Base-by-base conservation (phyloP, 2,113 vertebrate species). In the Glaucomys volans region DNA sequence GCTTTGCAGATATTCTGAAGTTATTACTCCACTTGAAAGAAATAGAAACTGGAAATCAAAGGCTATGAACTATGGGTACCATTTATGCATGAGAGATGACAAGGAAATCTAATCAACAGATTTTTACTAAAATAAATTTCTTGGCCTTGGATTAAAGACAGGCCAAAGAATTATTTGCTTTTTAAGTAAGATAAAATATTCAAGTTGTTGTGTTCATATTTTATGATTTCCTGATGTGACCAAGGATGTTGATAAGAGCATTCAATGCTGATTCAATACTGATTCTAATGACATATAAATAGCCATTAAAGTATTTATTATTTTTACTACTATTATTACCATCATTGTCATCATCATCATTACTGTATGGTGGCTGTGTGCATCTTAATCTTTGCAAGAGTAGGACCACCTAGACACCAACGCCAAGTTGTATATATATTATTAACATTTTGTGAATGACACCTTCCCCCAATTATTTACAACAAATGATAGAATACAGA, bases 31-130 rank as follows among this genome's bases (percentile, higher is more conserved):
- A 77, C 1, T 59, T 76, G 35, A 96, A 95, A 93, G 13, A 94
- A 94, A 95, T n/a, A 44, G 26, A 97, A 92, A 72, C 37, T 87
- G 26, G 74, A 95, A 93, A 62, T 90, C 57, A 72, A 95, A 90
- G 10, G 24, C 66, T 20, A 93, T 92, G 26, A 80, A 76, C 64
- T 79, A 76, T 86, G 28, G 14, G 44, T 72, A 82, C 22, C 8
- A 94, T 88, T 62, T 74, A 82, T 42, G 52, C 16, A 52, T 92
- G 54, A 93, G 85, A 90, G 2, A 75, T 83, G 35, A 81, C 42
- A 82, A 83, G 42, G 42, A 94, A 92, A 88, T 90, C 12, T 32
- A 83, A 35, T 87, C 24, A 87, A 1, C 5, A 80, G 7, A 28
- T 4, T 81, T 72, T 77, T 47, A 81, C 3, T 76, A 50, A 87